Percentiles rank a stretch among this genome's conserved stretches.
Conservation (phyloP, 2,888 invertebrate species). For the Orthosia gracilis region DNA sequence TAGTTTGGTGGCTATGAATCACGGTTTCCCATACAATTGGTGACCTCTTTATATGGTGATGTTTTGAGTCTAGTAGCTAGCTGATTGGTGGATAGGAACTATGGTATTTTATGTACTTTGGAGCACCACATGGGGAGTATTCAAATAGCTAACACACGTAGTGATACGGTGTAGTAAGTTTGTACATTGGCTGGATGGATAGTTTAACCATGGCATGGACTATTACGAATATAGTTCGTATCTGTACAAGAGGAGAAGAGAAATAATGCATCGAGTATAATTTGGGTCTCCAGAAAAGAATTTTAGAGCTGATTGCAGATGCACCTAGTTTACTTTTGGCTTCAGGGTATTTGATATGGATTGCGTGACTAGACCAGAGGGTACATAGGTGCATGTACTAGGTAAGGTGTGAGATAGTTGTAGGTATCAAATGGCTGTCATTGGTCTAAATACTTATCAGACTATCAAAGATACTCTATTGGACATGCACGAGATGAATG, state of each 20-base stretch:
- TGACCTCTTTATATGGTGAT: conserved; percentile 40
- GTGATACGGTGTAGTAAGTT: background rate
- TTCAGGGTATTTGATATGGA: background rate
- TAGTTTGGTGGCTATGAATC: conserved; percentile 36
- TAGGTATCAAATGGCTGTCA: background rate
- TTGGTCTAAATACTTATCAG: background rate
- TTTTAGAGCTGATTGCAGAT: too few species aligned
- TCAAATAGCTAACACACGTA: background rate
- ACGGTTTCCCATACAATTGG: conserved; percentile 19
- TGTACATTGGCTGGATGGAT: background rate
- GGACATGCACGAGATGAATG: background rate
- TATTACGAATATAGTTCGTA: background rate
- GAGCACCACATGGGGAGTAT: too few species aligned
- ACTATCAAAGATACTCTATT: background rate
- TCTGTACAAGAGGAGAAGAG: too few species aligned
- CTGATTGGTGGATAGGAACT: conserved; percentile 4
- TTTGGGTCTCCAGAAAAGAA: too few species aligned
- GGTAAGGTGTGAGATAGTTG: background rate
- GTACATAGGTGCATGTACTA: background rate
- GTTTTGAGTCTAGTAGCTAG: background rate
- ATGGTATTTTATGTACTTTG: background rate
- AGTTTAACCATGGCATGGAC: background rate
- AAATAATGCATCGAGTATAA: too few species aligned
- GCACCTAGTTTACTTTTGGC: too few species aligned
- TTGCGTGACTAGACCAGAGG: background rate